Conservation (phyloP, 30 jellyfish, hydroid and myxozoan genomes). For the Hydractinia symbiolongicarpus region DNA sequence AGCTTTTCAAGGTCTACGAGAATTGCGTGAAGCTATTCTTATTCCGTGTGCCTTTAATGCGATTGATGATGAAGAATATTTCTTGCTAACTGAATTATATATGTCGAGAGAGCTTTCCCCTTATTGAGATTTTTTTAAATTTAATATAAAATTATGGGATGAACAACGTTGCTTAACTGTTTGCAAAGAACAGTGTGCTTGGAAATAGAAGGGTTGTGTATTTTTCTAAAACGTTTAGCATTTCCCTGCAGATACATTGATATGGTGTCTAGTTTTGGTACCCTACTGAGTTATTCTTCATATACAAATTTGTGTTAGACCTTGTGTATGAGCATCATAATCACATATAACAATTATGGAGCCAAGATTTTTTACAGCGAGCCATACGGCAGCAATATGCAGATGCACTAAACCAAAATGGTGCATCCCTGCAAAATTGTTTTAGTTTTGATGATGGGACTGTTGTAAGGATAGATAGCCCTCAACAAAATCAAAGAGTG, state of each 20-base stretch:
- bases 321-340: not conserved
- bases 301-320: not conserved
- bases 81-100: not conserved
- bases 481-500: too few species aligned
- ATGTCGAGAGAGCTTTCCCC: slow-evolving; percentile 5
- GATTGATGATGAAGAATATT: not conserved
- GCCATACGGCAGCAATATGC: not conserved
- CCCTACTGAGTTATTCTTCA: not conserved
- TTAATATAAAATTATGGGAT: not conserved
- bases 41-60: not conserved
- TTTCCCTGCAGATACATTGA: slow-evolving; percentile 12
- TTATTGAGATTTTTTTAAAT: not conserved
- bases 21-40: not conserved
- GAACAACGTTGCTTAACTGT: not conserved
- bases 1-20: not conserved
- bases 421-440: slow-evolving; percentile 3
- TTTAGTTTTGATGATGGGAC: not conserved
- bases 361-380: not conserved
- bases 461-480: too few species aligned
- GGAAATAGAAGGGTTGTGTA: not conserved
- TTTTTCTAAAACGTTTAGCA: not conserved
- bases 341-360: not conserved
- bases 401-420: not conserved
- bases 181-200: not conserved
- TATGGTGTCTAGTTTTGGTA: not conserved